Evolutionary conservation across 2,888 invertebrate species (phyloP).

Genomic region (Cybosia mesomella): DNA sequence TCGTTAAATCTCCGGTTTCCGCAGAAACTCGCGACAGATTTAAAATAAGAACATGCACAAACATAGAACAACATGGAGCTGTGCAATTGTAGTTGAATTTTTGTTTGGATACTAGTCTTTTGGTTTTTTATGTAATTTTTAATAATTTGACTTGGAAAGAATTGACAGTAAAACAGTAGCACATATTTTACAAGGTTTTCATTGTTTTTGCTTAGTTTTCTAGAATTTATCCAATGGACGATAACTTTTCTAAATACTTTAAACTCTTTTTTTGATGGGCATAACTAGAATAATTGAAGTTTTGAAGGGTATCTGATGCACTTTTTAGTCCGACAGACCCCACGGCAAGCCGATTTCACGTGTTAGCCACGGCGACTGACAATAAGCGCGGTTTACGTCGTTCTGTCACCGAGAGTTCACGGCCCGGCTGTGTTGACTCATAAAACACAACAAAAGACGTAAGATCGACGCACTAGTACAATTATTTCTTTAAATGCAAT

Average conservation of each 20-base stretch:
- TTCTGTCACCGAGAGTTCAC: constrained; percentile 76
- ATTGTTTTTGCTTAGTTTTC: not conserved
- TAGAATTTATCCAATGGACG: not conserved
- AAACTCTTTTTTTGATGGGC: not conserved
- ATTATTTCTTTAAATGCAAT: constrained; percentile 45
- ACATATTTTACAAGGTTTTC: not conserved
- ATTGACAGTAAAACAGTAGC: not conserved
- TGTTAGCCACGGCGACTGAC: constrained; percentile 84
- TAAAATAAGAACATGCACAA: constrained; percentile 81
- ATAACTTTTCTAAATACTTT: not conserved
- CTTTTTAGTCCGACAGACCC: constrained; percentile 63
- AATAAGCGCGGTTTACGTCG: constrained; percentile 77
- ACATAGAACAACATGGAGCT: constrained; percentile 59
- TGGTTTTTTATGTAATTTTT: not conserved
- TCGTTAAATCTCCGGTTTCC: constrained; percentile 84
- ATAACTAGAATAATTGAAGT: constrained; percentile 15
- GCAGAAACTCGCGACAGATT: constrained; percentile 79
- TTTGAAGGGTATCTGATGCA: constrained; percentile 40
- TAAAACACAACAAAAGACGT: constrained; percentile 70
- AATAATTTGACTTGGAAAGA: not conserved
- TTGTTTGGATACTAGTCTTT: constrained; percentile 17
- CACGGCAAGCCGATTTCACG: constrained; percentile 81
- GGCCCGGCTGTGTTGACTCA: constrained; percentile 71
- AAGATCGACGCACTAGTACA: constrained; percentile 39
- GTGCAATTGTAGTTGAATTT: constrained; percentile 24